These are phyloP conservation scores for Spongilla lacustris DNA, from an alignment of 37 sponge, comb jelly and placozoan genomes.

Conservation along the genomic window DNA sequence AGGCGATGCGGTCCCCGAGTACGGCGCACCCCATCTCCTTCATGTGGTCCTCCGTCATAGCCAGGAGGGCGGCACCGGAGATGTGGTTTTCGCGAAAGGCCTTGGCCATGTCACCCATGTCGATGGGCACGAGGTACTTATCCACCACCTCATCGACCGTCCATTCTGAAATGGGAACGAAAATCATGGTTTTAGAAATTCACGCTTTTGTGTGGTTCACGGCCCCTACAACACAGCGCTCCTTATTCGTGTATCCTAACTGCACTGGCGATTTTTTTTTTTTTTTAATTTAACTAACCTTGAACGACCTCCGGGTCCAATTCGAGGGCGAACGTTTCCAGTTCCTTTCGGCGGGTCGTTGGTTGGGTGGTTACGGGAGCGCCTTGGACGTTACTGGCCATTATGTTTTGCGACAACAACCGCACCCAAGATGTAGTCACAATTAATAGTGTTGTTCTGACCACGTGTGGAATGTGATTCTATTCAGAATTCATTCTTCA, in stretches of 20 bases:
- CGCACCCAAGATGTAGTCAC: neutral
- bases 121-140: conserved; percentile 73
- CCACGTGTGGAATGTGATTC: neutral
- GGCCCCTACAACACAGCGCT: neutral
- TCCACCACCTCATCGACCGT: conserved; percentile 66
- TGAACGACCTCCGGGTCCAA: conserved; percentile 63
- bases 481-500: neutral
- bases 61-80: conserved; percentile 73
- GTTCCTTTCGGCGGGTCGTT: conserved; percentile 25
- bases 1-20: conserved; percentile 76
- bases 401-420: neutral
- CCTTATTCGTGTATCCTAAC: neutral
- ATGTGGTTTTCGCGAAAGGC: conserved; percentile 67
- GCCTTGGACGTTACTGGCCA: neutral
- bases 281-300: conserved; percentile 36
- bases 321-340: conserved; percentile 57
- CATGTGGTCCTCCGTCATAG: conserved; percentile 63
- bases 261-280: too few species aligned
- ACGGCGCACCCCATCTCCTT: conserved; percentile 68
- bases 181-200: neutral
- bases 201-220: neutral
- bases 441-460: neutral
- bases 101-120: conserved; percentile 74
- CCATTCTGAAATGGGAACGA: conserved; percentile 55
- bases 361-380: conserved; percentile 49